Evolutionary conservation across 2,888 invertebrate species (phyloP).

Genomic region (Drosophila longiperda): DNA sequence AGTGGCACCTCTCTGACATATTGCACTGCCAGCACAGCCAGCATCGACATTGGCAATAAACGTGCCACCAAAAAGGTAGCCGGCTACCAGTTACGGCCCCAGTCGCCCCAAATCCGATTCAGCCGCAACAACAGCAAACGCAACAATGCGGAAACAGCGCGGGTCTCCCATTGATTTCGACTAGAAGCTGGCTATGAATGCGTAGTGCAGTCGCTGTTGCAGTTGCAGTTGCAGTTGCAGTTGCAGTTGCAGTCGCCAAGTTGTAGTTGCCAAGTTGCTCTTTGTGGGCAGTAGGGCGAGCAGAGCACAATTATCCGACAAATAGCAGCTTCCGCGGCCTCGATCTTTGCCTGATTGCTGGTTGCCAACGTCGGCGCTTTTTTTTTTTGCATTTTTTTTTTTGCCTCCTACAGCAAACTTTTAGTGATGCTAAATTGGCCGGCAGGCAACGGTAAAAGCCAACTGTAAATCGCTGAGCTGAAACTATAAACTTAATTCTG

Average conservation of each 20-base stretch:
- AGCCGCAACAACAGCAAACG: constrained; percentile 4
- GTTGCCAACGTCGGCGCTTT: constrained; percentile 46
- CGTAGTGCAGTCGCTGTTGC: constrained; percentile 4
- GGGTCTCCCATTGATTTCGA: constrained; percentile 10
- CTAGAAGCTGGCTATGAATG: constrained; percentile 16
- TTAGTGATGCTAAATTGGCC: constrained; percentile 41
- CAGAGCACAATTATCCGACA: constrained; percentile 69
- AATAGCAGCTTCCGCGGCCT: constrained; percentile 78
- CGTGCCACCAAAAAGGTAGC: constrained; percentile 45
- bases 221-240: too few relatives aligned
- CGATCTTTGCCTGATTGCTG: constrained; percentile 59
- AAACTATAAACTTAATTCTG: constrained; percentile 69
- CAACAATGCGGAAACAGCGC: constrained; percentile 51
- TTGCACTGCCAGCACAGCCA: constrained; percentile 22
- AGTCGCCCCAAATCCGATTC: constrained; percentile 10
- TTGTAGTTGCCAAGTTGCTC: not conserved
- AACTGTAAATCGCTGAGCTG: constrained; percentile 47
- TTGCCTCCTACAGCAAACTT: constrained; percentile 12
- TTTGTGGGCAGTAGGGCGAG: constrained; percentile 43
- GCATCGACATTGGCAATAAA: constrained; percentile 52
- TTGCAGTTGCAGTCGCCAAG: constrained; percentile 1
- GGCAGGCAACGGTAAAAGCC: constrained; percentile 69
- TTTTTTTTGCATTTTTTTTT: not conserved
- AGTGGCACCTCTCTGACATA: constrained; percentile 68
- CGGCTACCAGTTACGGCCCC: constrained; percentile 24